phyloP scores from a whole-genome alignment of 2,113 vertebrate species.

The Rhinopomastus cyanomelas region DNA sequence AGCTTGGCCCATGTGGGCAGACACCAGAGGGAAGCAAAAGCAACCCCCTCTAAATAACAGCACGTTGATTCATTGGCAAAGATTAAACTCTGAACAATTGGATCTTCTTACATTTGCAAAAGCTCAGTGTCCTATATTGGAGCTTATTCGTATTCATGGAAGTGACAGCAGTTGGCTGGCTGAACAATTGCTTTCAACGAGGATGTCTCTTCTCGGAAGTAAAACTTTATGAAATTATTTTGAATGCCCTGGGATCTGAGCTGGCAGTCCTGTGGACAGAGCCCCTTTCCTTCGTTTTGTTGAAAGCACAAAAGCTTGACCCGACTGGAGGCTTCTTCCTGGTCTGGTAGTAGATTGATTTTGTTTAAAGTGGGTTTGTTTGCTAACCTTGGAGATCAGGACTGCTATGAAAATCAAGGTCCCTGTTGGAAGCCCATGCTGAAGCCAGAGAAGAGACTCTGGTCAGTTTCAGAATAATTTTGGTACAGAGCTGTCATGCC shows the following conservation, averaged over 20 bases:
- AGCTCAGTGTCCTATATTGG: constrained; percentile 38
- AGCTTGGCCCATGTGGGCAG: not conserved
- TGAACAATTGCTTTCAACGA: constrained; percentile 44
- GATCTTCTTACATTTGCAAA: constrained; percentile 35
- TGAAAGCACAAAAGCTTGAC: not conserved
- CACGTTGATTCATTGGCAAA: constrained; percentile 10
- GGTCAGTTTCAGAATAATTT: not conserved
- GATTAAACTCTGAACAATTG: not conserved
- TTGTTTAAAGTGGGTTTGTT: not conserved
- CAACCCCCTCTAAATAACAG: not conserved
- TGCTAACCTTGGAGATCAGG: not conserved
- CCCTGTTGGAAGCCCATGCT: not conserved
- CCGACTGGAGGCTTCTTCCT: not conserved
- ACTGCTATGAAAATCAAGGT: not conserved
- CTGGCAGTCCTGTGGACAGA: not conserved
- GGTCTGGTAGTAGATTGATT: not conserved
- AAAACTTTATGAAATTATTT: constrained; percentile 36
- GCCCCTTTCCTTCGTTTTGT: not conserved
- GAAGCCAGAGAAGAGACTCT: not conserved
- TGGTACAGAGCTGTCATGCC: not conserved
- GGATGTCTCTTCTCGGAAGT: constrained; percentile 19
- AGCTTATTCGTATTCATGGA: constrained; percentile 59
- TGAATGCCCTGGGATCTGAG: not conserved
- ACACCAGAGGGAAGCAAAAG: constrained; percentile 3
- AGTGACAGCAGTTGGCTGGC: constrained; percentile 45